Percentiles rank a stretch among this genome's conserved stretches.
phyloP scores from a whole-genome alignment of 2,113 vertebrate species.

The Gasterosteus nipponicus region DNA sequence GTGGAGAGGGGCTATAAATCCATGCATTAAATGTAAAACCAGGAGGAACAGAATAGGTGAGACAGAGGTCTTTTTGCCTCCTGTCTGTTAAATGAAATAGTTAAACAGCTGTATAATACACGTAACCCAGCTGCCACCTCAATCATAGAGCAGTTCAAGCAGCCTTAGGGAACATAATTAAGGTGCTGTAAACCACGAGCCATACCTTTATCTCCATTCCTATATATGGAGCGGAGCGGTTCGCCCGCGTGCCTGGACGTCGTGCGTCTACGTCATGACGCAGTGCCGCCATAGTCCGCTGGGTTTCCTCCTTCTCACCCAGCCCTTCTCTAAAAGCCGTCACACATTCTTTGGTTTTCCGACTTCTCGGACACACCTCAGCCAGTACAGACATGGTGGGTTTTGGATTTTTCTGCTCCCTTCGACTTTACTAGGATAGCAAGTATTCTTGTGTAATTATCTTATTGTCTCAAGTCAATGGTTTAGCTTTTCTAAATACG shows the following conservation, averaged over 20 bases:
- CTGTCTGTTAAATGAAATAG: neutral
- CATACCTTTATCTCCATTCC: constrained; percentile 31
- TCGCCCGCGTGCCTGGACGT: neutral
- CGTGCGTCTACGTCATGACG: constrained; percentile 65
- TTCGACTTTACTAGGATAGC: neutral
- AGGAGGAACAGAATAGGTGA: neutral
- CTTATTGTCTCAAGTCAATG: neutral
- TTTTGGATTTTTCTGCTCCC: constrained; percentile 25
- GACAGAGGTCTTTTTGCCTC: neutral
- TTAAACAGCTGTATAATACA: neutral
- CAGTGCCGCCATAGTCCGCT: neutral
- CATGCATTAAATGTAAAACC: neutral
- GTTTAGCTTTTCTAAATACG: neutral
- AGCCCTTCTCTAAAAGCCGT: neutral
- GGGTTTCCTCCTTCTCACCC: constrained; percentile 10
- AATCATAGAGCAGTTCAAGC: neutral
- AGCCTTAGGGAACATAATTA: neutral
- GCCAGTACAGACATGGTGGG: constrained; percentile 69
- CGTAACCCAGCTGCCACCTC: neutral
- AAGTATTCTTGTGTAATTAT: neutral
- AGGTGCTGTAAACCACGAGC: neutral
- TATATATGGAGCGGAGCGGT: constrained; percentile 61
- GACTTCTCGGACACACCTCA: constrained; percentile 65
- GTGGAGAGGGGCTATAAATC: neutral
- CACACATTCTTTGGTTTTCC: constrained; percentile 63